phyloP scores from a whole-genome alignment of 2,113 vertebrate species.

The Mobula birostris region DNA sequence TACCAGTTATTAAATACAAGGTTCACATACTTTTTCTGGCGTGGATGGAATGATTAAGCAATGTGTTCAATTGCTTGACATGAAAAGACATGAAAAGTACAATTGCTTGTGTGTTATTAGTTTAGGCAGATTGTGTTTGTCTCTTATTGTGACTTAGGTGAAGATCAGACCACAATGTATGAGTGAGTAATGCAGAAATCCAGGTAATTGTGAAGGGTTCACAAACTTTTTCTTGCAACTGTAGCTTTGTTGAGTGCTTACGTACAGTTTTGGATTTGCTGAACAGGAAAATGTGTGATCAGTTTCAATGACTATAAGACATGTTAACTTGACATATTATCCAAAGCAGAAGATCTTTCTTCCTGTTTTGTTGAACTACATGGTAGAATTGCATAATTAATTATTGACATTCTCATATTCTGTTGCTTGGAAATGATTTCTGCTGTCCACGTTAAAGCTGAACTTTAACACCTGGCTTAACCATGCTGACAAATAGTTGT shows the following conservation, averaged over 20 bases:
- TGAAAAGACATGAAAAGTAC: too few species aligned
- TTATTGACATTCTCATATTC: not conserved
- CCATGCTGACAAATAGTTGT: not conserved
- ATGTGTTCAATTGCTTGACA: too few species aligned
- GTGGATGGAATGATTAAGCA: too few species aligned
- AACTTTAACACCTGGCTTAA: not conserved
- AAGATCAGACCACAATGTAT: too few species aligned
- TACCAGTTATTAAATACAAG: too few species aligned
- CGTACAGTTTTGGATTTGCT: not conserved
- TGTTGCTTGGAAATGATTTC: not conserved
- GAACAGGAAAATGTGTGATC: not conserved
- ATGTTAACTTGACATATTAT: not conserved
- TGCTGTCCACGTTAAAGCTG: not conserved
- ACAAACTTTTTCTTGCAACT: too few species aligned
- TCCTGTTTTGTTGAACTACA: not conserved
- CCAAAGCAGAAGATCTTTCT: not conserved
- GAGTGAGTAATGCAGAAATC: too few species aligned
- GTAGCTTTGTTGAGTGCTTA: not conserved
- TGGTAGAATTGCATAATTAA: not conserved
- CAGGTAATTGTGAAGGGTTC: too few species aligned
- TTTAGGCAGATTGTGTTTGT: too few species aligned
- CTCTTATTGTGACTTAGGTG: too few species aligned
- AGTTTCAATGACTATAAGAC: not conserved
- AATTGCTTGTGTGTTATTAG: too few species aligned
- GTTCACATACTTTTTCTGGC: too few species aligned